Conservation (phyloP, 2,797 vertebrate species). For the Ara ararauna region DNA sequence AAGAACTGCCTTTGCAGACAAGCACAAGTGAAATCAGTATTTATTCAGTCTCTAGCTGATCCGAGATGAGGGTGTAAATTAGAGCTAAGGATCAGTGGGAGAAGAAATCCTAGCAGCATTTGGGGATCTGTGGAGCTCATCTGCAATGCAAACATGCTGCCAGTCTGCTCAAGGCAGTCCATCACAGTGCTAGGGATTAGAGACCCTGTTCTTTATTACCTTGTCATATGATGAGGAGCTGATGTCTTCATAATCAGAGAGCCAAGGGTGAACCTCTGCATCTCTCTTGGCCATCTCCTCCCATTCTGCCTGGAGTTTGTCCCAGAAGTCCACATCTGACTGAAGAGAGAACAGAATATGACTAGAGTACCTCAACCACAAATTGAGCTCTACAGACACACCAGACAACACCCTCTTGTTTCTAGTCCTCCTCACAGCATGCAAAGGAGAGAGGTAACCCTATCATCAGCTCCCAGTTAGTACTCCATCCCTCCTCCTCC, state of each 20-base stretch:
- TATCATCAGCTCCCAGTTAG: background rate
- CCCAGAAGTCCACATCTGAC: conserved; percentile 99
- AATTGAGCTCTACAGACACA: background rate
- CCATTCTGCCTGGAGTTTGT: conserved; percentile 98
- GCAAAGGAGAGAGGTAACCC: conserved; percentile 13
- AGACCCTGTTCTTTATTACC: conserved; percentile 74
- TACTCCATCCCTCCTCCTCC: background rate
- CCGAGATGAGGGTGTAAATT: background rate
- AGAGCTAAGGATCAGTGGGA: background rate
- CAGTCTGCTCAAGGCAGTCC: background rate
- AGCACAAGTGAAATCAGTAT: background rate
- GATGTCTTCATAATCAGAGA: conserved; percentile 95
- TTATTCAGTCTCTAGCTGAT: background rate
- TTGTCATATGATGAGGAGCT: conserved; percentile 91
- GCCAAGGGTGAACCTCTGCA: conserved; percentile 97
- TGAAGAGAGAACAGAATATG: conserved; percentile 46
- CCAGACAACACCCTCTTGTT: background rate
- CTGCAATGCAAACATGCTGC: background rate
- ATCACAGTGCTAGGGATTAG: background rate
- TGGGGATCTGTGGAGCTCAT: background rate
- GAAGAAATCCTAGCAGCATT: background rate
- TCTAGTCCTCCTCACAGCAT: conserved; percentile 12
- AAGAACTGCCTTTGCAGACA: background rate
- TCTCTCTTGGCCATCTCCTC: conserved; percentile 99
- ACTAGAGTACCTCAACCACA: background rate